Conservation (phyloP, 2,888 invertebrate genomes). For the Boloria selene region DNA sequence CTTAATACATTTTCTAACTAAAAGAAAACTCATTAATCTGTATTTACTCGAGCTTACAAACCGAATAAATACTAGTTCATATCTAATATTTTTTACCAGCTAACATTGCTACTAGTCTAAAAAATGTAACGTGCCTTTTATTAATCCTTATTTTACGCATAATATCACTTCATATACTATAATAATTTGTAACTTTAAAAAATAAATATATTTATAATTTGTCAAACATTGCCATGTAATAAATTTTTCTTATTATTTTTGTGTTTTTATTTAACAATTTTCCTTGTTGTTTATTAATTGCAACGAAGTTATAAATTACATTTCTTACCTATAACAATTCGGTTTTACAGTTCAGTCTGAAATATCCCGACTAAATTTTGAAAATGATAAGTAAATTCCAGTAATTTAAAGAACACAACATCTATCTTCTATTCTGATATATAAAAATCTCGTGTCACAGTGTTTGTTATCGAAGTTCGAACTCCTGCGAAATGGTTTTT, state of each 20-base stretch:
- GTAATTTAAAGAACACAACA: too few species aligned
- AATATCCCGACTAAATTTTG: too few species aligned
- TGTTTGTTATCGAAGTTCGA: too few species aligned
- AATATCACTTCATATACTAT: conserved; percentile 46
- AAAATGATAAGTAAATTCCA: too few species aligned
- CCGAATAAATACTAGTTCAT: conserved; percentile 43
- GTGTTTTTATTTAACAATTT: conserved; percentile 20
- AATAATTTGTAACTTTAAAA: conserved; percentile 40
- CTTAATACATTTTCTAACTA: conserved; percentile 30
- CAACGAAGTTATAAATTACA: neutral
- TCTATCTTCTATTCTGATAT: too few species aligned
- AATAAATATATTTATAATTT: conserved; percentile 51
- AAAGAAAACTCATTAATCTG: conserved; percentile 51
- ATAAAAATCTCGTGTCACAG: too few species aligned
- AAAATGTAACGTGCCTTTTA: conserved; percentile 59
- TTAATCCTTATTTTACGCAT: conserved; percentile 48
- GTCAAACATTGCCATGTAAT: conserved; percentile 68
- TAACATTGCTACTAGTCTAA: conserved; percentile 55
- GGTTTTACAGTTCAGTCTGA: neutral
- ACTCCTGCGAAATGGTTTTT: too few species aligned
- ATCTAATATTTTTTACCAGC: conserved; percentile 52
- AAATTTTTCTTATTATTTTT: conserved; percentile 32
- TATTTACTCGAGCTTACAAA: conserved; percentile 52
- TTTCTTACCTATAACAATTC: neutral
- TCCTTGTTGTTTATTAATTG: neutral